Conservation (phyloP, 37 sponge, comb jelly and placozoan species). For the Halisarca cf. caerulea region DNA sequence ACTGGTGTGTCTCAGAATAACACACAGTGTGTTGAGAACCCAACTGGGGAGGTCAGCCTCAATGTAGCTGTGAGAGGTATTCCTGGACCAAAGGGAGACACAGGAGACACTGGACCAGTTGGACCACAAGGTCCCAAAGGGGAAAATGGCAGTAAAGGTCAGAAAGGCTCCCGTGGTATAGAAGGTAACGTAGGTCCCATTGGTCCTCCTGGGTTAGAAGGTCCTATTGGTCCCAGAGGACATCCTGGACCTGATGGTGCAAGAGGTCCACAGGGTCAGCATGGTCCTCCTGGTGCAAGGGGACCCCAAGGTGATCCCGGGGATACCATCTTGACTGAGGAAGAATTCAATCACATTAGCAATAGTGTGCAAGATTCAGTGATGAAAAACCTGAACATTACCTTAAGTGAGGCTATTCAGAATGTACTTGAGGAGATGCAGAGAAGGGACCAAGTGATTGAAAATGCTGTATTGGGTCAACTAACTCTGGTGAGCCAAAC, state of each 20-base stretch:
- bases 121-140: background rate
- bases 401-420: too few species aligned
- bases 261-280: background rate
- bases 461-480: too few species aligned
- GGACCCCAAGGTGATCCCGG: slow-evolving; percentile 4
- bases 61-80: too few species aligned
- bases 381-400: too few species aligned
- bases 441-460: too few species aligned
- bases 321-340: background rate
- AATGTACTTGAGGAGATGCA: too few species aligned
- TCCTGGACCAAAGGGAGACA: background rate
- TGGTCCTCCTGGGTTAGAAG: background rate
- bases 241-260: background rate
- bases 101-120: background rate
- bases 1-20: too few species aligned
- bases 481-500: too few species aligned
- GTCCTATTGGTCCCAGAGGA: background rate
- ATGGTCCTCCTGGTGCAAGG: background rate
- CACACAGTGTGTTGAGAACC: too few species aligned
- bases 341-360: background rate
- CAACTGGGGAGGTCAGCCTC: too few species aligned
- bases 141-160: background rate
- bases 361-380: background rate
- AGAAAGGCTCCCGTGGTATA: background rate
- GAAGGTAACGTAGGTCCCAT: background rate